Evolutionary conservation across 2,113 vertebrate genomes (phyloP), one percentile per base, ranked within the genome.

Genomic region (Dromiciops gliroides): DNA sequence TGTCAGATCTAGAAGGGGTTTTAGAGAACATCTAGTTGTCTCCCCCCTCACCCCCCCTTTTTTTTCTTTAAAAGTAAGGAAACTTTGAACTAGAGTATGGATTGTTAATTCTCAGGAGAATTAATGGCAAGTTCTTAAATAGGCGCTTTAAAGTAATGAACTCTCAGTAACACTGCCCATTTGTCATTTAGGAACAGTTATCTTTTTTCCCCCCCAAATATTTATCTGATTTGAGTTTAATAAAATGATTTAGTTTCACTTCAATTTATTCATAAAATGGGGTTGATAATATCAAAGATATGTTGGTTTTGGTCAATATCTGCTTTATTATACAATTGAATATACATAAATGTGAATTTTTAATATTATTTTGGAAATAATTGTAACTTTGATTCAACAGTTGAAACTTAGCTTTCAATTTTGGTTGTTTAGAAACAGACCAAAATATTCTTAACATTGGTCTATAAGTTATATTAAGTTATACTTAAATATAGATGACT

Each of bases 381-480:
- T 49, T 89, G 51, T 97, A 96, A 95, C 92, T 83, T 90, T 95
- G 89, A 91, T 75, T 89, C 91, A 48, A 28, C 90, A 88, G 51
- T 95, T 97, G 90, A 75, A 92, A 94, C 96, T 96, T 97, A 92
- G 95, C 96, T 96, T 96, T 98, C 97, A 98, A 92, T 51, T 96
- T 96, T 97, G 95, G 90, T 92, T 93, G 51, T 95, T 22, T 93
- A 60, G 90, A 19, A 95, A 67, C 75, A 95, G 53, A 92, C 23
- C n/a, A 53, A 56, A 90, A 96, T 96, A 89, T 49, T 95, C 96
- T 90, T 44, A 89, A 96, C 97, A 94, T 96, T 94, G 89, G 52
- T 95, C 91, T 16, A n/a, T 51, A 51, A 93, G n/a, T n/a, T n/a
- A n/a, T n/a, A n/a, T n/a, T n/a, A 94, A 96, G 95, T 96, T 97